A percentile compares a stretch with the other conserved stretches of the same genome.
phyloP scores from a whole-genome alignment of 2,113 vertebrate genomes.

The Cnemophilus loriae region DNA sequence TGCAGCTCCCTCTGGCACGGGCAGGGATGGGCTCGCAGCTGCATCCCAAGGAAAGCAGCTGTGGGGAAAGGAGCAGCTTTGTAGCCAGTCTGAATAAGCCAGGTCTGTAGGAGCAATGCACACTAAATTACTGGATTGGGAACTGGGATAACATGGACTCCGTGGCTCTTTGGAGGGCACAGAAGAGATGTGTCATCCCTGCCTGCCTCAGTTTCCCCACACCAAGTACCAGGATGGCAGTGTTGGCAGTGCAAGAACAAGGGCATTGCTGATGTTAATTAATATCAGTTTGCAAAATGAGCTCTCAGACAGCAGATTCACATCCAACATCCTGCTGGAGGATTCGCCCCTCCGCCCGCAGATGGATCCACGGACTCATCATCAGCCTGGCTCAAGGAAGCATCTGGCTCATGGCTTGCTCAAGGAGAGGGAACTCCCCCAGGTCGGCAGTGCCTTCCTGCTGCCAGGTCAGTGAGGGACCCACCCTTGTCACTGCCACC shows the following conservation, averaged over 20 bases:
- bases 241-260: rapidly evolving
- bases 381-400: rapidly evolving
- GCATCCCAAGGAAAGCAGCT: not conserved
- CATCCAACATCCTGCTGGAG: rapidly evolving
- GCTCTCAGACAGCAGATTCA: not conserved
- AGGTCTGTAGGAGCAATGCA: rapidly evolving
- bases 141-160: rapidly evolving
- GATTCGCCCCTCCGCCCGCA: rapidly evolving
- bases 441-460: rapidly evolving
- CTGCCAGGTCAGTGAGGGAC: not conserved
- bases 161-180: not conserved
- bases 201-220: not conserved
- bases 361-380: rapidly evolving
- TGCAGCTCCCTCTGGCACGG: rapidly evolving
- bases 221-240: rapidly evolving
- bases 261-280: not conserved
- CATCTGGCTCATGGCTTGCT: rapidly evolving
- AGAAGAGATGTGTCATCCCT: rapidly evolving
- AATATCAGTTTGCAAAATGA: not conserved
- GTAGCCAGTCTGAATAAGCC: rapidly evolving
- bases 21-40: not conserved
- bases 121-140: rapidly evolving
- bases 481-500: not conserved
- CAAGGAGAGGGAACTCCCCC: not conserved
- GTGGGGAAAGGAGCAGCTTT: not conserved